Evolutionary conservation across 2,113 vertebrate genomes (phyloP).

Genomic region (Pedionomus torquatus): DNA sequence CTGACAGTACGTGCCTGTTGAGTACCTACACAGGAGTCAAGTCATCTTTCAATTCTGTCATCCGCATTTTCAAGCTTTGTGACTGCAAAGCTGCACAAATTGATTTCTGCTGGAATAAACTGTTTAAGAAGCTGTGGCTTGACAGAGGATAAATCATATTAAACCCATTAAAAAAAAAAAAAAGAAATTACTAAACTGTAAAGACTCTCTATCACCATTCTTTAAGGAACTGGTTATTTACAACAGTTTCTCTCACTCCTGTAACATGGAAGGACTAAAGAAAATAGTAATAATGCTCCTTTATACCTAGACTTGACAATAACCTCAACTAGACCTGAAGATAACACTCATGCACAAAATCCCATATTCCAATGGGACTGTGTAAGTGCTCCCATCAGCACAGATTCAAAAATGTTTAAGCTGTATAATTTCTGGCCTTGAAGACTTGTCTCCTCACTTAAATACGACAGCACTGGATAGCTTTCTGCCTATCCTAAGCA

Average conservation of each 20-base stretch:
- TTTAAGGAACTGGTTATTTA: neutral
- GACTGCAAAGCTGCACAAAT: neutral
- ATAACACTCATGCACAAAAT: neutral
- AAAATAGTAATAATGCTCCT: neutral
- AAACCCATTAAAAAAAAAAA: neutral
- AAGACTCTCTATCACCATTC: neutral
- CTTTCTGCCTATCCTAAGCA: neutral
- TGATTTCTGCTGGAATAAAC: neutral
- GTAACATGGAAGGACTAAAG: neutral
- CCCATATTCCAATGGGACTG: neutral
- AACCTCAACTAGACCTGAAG: neutral
- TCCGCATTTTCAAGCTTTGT: neutral
- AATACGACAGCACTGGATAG: neutral
- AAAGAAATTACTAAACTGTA: neutral
- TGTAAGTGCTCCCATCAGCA: neutral
- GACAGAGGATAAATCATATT: neutral
- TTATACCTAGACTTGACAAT: neutral
- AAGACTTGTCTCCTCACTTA: neutral
- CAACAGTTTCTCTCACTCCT: neutral
- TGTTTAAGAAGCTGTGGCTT: neutral
- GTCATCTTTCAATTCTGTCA: neutral
- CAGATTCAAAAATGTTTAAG: neutral
- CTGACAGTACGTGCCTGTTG: neutral
- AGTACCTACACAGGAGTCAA: neutral
- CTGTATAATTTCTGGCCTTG: neutral